Percentiles rank a stretch among this genome's conserved stretches.
phyloP scores from a whole-genome alignment of 2,797 vertebrate species.

The Macroramphosus scolopax region DNA sequence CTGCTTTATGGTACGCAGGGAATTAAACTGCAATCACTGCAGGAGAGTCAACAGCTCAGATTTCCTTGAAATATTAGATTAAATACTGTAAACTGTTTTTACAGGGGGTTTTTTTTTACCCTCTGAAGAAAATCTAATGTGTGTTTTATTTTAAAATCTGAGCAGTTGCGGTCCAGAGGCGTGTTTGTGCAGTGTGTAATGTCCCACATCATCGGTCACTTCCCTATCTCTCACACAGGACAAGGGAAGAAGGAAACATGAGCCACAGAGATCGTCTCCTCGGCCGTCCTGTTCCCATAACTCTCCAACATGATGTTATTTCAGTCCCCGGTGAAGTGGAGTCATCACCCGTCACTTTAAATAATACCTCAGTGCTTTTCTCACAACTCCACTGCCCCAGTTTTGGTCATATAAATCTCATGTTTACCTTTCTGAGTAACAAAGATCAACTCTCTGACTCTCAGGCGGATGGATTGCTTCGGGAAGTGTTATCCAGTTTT shows the following conservation, averaged over 20 bases:
- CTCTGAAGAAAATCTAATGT: conserved; percentile 1
- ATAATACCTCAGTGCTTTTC: conserved; percentile 50
- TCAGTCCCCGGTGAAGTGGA: conserved; percentile 51
- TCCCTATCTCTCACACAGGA: conserved; percentile 21
- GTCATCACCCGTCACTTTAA: conserved; percentile 54
- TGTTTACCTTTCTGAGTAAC: conserved; percentile 49
- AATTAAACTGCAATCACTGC: conserved; percentile 7
- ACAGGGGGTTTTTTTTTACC: conserved; percentile 6
- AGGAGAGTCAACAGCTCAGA: conserved; percentile 18
- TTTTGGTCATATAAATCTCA: conserved; percentile 53
- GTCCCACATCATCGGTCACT: not conserved
- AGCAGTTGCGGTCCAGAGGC: not conserved
- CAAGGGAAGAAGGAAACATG: conserved; percentile 22
- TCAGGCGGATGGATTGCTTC: conserved; percentile 20
- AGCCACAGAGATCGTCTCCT: conserved; percentile 27
- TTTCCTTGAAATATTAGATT: conserved; percentile 23
- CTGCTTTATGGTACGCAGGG: conserved; percentile 1
- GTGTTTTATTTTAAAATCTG: conserved; percentile 20
- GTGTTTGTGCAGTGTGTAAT: conserved; percentile 18
- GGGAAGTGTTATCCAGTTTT: too few species aligned
- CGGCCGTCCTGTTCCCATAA: conserved; percentile 57
- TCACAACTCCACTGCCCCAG: conserved; percentile 34
- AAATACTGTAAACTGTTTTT: conserved; percentile 35
- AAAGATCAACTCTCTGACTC: conserved; percentile 29
- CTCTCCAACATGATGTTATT: conserved; percentile 71